Percentiles rank a stretch among this genome's conserved stretches.
These are phyloP conservation scores for Gymnocephalus cernua DNA, from an alignment of 2,113 vertebrate genomes.

Conservation along the genomic window DNA sequence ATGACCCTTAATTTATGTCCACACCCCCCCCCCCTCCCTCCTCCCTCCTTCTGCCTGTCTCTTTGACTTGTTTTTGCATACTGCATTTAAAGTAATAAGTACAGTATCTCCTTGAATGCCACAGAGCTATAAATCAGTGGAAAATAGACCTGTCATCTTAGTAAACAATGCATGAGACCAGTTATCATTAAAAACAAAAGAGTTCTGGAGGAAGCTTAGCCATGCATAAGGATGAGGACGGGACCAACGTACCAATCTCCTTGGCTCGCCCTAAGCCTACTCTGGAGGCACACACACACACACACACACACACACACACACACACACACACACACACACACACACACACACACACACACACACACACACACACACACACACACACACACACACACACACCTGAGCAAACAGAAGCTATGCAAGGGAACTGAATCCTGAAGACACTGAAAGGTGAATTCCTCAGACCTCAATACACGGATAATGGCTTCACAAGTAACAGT, in stretches of 20 bases:
- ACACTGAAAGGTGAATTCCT: constrained; percentile 55
- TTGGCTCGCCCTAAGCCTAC: constrained; percentile 48
- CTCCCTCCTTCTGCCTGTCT: constrained; percentile 53
- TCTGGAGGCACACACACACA: background rate
- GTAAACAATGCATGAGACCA: constrained; percentile 79
- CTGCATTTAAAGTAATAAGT: constrained; percentile 83
- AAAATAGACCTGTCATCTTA: constrained; percentile 83
- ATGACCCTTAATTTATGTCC: constrained; percentile 77
- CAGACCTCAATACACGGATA: constrained; percentile 49
- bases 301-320: background rate
- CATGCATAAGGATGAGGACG: constrained; percentile 74
- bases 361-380: background rate
- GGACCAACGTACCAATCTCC: constrained; percentile 58
- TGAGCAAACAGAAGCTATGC: constrained; percentile 36
- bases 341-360: constrained; percentile 1
- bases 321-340: constrained; percentile 1
- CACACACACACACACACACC: constrained; percentile 21
- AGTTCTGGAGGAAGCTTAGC: constrained; percentile 51
- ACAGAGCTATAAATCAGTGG: constrained; percentile 81
- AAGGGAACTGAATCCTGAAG: constrained; percentile 33
- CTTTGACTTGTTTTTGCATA: constrained; percentile 79
- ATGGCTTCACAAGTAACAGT: constrained; percentile 72
- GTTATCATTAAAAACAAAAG: constrained; percentile 83
- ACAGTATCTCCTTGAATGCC: constrained; percentile 83
- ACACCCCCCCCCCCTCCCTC: constrained; percentile 37